Percentiles rank a stretch among this genome's conserved stretches.
Conservation (phyloP, 2,113 vertebrate species). For the Xerus inauris region DNA sequence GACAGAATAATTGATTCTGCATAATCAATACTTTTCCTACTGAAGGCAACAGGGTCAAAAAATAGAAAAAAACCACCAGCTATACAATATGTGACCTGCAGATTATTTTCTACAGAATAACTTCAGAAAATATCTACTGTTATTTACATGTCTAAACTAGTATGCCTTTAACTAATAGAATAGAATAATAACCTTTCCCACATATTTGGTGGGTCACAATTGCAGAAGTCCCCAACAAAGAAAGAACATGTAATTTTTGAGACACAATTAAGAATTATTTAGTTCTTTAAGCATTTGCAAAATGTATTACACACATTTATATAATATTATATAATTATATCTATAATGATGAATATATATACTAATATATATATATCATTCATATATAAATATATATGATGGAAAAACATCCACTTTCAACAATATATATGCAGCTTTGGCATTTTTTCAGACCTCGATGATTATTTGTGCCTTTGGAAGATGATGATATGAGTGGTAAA, state of each 20-base stretch:
- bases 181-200: neutral
- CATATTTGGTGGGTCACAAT: neutral
- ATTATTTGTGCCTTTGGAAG: neutral
- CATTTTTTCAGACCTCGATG: neutral
- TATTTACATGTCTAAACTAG: no score
- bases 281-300: neutral
- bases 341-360: no score
- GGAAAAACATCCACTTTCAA: neutral
- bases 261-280: neutral
- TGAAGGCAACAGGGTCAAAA: no score
- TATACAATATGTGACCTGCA: no score
- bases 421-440: neutral
- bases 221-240: neutral
- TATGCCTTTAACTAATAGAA: neutral
- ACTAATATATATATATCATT: no score
- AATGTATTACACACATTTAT: neutral
- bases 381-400: no score
- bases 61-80: no score
- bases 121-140: no score
- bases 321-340: neutral
- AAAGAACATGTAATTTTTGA: neutral
- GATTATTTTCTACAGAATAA: no score
- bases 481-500: neutral
- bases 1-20: neutral
- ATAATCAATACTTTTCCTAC: no score